phyloP scores from a whole-genome alignment of 2,797 vertebrate genomes.

The Thalassophryne amazonica region DNA sequence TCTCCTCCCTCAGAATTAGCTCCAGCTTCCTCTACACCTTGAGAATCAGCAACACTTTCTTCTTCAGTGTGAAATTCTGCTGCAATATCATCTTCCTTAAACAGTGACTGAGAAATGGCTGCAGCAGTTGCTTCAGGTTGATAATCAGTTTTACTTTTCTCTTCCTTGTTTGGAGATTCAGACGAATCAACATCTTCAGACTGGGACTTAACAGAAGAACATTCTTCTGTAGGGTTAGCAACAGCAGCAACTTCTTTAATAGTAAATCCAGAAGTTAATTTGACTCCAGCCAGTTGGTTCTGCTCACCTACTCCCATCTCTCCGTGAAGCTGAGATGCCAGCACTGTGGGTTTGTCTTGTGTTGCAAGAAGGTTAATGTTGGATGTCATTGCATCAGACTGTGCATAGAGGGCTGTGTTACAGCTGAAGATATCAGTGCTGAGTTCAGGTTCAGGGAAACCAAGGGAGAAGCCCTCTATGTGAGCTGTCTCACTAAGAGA shows the following conservation, averaged over 20 bases:
- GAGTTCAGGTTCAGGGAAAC: conserved; percentile 49
- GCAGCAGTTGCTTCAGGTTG: not conserved
- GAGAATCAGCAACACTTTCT: not conserved
- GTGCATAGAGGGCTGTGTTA: conserved; percentile 65
- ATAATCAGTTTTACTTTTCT: not conserved
- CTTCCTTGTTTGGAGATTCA: not conserved
- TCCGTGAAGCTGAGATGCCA: conserved; percentile 38
- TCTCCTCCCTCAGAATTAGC: not conserved
- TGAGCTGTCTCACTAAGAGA: conserved; percentile 15
- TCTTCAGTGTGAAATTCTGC: not conserved
- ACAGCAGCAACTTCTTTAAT: conserved; percentile 9
- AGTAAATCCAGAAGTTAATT: not conserved
- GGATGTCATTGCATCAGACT: conserved; percentile 17
- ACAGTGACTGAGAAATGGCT: not conserved
- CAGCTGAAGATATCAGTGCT: conserved; percentile 60
- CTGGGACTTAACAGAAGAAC: not conserved
- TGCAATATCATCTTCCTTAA: conserved; percentile 10
- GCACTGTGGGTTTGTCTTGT: conserved; percentile 48
- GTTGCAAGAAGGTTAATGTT: conserved; percentile 24
- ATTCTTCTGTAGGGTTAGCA: not conserved
- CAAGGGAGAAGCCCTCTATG: conserved; percentile 64
- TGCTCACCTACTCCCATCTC: not conserved
- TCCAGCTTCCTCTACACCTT: not conserved
- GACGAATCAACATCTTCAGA: not conserved
- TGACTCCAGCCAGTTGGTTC: not conserved